Conservation (phyloP, 2,888 invertebrate species). For the Tillus elongatus region DNA sequence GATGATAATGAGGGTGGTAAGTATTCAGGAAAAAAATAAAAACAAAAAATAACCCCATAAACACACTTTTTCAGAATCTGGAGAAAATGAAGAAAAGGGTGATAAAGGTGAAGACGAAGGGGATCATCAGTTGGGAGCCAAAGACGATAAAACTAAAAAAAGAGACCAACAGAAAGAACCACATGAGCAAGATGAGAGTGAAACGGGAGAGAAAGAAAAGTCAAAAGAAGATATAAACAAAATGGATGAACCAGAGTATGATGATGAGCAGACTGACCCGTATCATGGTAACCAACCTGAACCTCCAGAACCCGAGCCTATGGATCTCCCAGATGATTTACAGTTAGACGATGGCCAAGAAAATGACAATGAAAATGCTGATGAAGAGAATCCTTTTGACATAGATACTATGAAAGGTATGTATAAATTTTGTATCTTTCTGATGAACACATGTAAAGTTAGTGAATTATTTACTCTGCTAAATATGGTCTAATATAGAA, state of each 20-base stretch:
- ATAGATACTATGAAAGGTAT: constrained; percentile 67
- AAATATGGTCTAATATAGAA: too few relatives aligned
- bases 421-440: too few relatives aligned
- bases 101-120: constrained; percentile 51
- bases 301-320: constrained; percentile 72
- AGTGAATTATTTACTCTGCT: too few relatives aligned
- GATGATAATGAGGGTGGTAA: constrained; percentile 52
- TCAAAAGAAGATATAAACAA: constrained; percentile 64
- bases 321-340: constrained; percentile 82
- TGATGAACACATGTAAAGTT: too few relatives aligned
- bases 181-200: constrained; percentile 47
- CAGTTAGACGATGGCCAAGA: constrained; percentile 65
- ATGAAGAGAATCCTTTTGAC: constrained; percentile 77
- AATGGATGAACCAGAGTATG: constrained; percentile 69
- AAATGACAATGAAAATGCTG: constrained; percentile 53
- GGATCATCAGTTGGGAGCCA: constrained; percentile 67
- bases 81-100: constrained; percentile 41
- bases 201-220: constrained; percentile 47
- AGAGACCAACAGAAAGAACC: constrained; percentile 33
- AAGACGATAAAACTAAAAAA: constrained; percentile 43
- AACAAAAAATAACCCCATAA: not conserved
- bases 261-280: constrained; percentile 75
- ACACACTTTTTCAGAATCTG: constrained; percentile 16
- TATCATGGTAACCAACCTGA: constrained; percentile 72
- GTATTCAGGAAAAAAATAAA: too few relatives aligned